Evolutionary conservation across 2,888 invertebrate species (phyloP).

Genomic region (Pammene fasciana): DNA sequence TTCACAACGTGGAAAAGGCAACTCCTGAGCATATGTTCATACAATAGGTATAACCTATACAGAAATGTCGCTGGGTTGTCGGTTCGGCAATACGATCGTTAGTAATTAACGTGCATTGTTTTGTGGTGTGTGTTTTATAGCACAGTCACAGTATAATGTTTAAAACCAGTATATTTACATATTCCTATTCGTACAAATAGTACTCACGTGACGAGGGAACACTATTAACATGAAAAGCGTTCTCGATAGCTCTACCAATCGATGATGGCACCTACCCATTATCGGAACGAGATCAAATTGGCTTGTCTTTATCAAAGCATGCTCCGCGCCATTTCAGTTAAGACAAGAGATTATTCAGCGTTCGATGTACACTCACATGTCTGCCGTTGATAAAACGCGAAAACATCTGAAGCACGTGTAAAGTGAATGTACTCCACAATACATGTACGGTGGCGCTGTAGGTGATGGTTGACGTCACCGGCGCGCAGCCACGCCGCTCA

Average conservation of each 20-base stretch:
- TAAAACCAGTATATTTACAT: slow-evolving; percentile 2
- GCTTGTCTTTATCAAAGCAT: not conserved
- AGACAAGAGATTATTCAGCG: not conserved
- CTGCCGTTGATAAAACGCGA: slow-evolving; percentile 6
- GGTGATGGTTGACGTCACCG: slow-evolving; percentile 61
- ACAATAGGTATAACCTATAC: slow-evolving; percentile 13
- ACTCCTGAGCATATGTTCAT: slow-evolving; percentile 14
- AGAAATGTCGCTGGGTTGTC: not conserved
- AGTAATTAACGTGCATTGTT: slow-evolving; percentile 42
- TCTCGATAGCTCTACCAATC: too few relatives aligned
- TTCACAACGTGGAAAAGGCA: slow-evolving; percentile 27
- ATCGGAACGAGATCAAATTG: too few relatives aligned
- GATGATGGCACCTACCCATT: too few relatives aligned
- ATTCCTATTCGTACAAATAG: too few relatives aligned
- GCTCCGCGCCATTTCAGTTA: not conserved
- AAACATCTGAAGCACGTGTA: not conserved
- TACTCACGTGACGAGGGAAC: too few relatives aligned
- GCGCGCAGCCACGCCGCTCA: slow-evolving; percentile 43
- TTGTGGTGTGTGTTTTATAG: slow-evolving; percentile 37
- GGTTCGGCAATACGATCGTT: slow-evolving; percentile 34
- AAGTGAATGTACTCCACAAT: slow-evolving; percentile 17
- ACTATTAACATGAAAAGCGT: too few relatives aligned
- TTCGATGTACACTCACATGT: not conserved
- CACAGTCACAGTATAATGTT: slow-evolving; percentile 19
- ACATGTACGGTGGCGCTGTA: slow-evolving; percentile 16